A percentile compares a stretch with the other conserved stretches of the same genome.
Conservation (phyloP, 2,888 invertebrate species). For the Pollenia amentaria region DNA sequence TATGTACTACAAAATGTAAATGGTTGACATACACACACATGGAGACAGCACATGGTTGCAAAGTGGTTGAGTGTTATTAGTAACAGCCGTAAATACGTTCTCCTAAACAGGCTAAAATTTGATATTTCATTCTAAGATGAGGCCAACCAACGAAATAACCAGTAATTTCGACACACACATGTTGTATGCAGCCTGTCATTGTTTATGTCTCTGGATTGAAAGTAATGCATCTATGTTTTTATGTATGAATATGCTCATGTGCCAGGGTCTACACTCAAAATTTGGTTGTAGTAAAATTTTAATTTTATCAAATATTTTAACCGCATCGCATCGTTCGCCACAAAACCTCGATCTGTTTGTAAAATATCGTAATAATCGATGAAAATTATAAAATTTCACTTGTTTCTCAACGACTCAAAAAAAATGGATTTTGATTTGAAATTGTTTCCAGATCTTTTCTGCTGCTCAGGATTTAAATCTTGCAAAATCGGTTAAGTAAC, state of each 20-base stretch:
- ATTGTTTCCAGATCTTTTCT: too few relatives aligned
- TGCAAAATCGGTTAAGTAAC: too few relatives aligned
- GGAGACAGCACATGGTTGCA: constrained; percentile 35
- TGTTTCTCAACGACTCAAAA: too few relatives aligned
- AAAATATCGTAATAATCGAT: too few relatives aligned
- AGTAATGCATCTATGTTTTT: constrained; percentile 19
- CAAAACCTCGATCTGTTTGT: too few relatives aligned
- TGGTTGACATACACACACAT: constrained; percentile 12
- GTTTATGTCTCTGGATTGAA: constrained; percentile 66
- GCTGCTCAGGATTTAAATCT: too few relatives aligned
- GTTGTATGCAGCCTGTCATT: constrained; percentile 66
- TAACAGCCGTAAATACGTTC: constrained; percentile 44
- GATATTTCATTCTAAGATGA: constrained; percentile 67
- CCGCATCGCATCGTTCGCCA: too few relatives aligned
- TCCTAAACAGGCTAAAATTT: constrained; percentile 65
- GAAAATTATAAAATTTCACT: too few relatives aligned
- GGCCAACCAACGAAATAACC: constrained; percentile 35
- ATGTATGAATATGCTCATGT: constrained; percentile 1
- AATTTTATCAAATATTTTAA: too few relatives aligned
- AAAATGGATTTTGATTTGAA: too few relatives aligned
- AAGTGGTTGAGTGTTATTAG: constrained; percentile 28
- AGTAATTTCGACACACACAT: constrained; percentile 30
- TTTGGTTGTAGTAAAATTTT: not conserved
- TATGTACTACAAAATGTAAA: constrained; percentile 52
- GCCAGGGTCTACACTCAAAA: constrained; percentile 9